A percentile compares a stretch with the other conserved stretches of the same genome.
Evolutionary conservation across 2,113 vertebrate genomes (phyloP).

Genomic region (Laticauda laticaudata): DNA sequence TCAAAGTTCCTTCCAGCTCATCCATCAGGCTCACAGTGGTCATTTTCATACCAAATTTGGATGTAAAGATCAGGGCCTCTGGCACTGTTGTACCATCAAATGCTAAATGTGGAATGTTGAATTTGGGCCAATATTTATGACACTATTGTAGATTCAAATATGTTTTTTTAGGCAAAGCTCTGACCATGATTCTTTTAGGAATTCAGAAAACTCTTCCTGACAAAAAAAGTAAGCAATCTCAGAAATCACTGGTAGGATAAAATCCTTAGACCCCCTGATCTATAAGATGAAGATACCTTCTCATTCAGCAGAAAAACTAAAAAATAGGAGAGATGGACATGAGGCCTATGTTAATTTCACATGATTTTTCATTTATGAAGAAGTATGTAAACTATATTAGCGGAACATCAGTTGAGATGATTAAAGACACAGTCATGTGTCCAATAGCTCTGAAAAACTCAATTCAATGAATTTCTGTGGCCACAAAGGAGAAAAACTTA

Average conservation of each 20-base stretch:
- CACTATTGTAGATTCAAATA: not conserved
- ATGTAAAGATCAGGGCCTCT: not conserved
- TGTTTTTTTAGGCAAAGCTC: not conserved
- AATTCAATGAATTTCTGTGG: not conserved
- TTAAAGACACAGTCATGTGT: not conserved
- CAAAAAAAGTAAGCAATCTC: not conserved
- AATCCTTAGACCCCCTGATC: not conserved
- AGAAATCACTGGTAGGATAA: not conserved
- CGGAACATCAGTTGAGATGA: not conserved
- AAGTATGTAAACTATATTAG: not conserved
- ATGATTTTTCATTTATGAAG: not conserved
- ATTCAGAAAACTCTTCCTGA: not conserved
- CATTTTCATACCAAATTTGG: not conserved
- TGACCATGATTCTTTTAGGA: not conserved
- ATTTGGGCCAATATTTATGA: not conserved
- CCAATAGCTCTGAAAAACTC: not conserved
- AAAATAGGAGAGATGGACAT: not conserved
- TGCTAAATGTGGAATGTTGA: not conserved
- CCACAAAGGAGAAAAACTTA: not conserved
- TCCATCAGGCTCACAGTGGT: not conserved
- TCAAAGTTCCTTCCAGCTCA: not conserved
- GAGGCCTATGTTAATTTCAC: not conserved
- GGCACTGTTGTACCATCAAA: not conserved
- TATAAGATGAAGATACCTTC: not conserved
- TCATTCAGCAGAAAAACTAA: not conserved